Evolutionary conservation across 2,888 invertebrate genomes (phyloP), one percentile per base, ranked within the genome.

Genomic region (Drosophila rubida): DNA sequence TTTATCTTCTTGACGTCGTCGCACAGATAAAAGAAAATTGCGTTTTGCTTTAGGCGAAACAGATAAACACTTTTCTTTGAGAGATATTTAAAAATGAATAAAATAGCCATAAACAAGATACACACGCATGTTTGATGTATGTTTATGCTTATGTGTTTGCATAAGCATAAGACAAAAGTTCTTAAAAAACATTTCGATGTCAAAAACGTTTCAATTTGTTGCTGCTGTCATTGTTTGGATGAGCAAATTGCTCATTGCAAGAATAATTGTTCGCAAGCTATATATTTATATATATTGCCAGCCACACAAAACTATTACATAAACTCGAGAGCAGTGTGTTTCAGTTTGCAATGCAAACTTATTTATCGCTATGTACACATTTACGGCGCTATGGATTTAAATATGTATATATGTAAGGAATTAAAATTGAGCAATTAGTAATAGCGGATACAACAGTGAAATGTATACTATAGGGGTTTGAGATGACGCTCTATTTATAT

Each of bases 11-110:
- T 78, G 64, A 72, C 60, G 32, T 32, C n/a, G 65, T 78, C 61
- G 75, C 78, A 69, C 55, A 85, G 69, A 85, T 78, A 82, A 80
- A 85, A 78, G 78, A 75, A 73, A 76, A 69, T 71, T 78, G 78
- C 69, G 80, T 75, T 81, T 59, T 68, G 42, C 44, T 37, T 53
- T 49, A 41, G 66, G 65, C 67, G 61, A 42, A 64, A 71, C 46
- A 75, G 57, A 69, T 62, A 75, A 78, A 80, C 69, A 78, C 58
- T 32, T 50, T 51, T 51, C 53, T 35, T 3, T 39, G 14, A 50
- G 27, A 57, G 44, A 75, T 79, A 68, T 68, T 77, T 77, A 63
- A 81, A 77, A 63, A 72, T 41, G 37, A 64, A 82, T 75, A 82
- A 81, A 67, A 58, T 39, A 44, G 13, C 16, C 35, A 32, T 48